Evolutionary conservation across 1,140 invertebrate genomes (phyloP).

Genomic region (Nylanderia fulva): DNA sequence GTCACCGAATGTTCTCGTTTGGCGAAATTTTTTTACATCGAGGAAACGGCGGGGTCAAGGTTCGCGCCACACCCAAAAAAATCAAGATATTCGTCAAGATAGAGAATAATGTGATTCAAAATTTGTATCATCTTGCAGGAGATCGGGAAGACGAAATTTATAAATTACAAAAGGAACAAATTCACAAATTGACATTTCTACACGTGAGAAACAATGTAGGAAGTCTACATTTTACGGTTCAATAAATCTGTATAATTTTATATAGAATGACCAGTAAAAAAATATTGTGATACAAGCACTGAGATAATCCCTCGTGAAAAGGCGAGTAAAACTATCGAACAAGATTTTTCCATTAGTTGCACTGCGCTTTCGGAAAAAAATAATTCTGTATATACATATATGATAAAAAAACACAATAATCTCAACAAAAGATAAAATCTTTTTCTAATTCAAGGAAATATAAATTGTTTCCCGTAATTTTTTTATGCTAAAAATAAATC

Average conservation of each 20-base stretch:
- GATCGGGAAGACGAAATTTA: neutral
- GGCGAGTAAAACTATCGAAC: neutral
- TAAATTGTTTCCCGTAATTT: too few relatives aligned
- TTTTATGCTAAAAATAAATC: too few relatives aligned
- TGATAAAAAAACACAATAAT: too few relatives aligned
- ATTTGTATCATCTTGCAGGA: neutral
- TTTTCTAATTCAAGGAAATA: too few relatives aligned
- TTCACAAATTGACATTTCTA: neutral
- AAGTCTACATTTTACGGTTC: neutral
- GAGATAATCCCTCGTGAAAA: neutral
- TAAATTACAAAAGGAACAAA: neutral
- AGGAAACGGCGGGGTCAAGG: slow-evolving; percentile 24
- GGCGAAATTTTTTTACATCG: slow-evolving; percentile 11
- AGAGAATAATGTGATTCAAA: neutral
- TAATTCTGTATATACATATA: neutral
- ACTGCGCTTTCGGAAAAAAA: neutral
- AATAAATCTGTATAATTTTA: slow-evolving; percentile 1
- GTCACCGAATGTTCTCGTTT: slow-evolving; percentile 30
- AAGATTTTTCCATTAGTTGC: neutral
- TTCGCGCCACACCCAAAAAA: neutral
- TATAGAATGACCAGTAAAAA: neutral
- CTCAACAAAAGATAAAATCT: too few relatives aligned
- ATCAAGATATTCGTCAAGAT: neutral
- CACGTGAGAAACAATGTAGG: neutral
- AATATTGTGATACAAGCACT: neutral